Evolutionary conservation across 1,140 invertebrate genomes (phyloP).

Genomic region (Pararge aegeria): DNA sequence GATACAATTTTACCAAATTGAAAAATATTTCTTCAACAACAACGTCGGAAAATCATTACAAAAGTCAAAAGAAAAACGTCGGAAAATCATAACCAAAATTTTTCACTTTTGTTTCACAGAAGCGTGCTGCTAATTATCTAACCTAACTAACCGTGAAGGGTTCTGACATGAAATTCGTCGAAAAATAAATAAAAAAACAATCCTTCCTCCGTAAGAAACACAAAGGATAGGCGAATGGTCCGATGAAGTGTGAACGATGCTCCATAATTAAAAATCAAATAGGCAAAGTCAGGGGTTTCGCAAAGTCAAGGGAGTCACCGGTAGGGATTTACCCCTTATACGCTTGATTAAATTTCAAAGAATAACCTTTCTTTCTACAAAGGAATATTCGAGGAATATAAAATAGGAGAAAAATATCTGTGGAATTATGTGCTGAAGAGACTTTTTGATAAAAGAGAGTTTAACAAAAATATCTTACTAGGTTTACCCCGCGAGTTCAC

Average conservation of each 20-base stretch:
- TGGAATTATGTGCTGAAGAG: no score
- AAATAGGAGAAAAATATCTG: slow-evolving; percentile 8
- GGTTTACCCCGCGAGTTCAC: no score
- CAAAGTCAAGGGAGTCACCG: slow-evolving; percentile 35
- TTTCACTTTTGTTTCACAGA: slow-evolving; percentile 12
- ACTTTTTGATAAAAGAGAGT: no score
- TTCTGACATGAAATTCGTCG: slow-evolving; percentile 56
- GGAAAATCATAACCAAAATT: background rate
- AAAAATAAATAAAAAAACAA: slow-evolving; percentile 52
- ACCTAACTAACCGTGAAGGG: slow-evolving; percentile 64
- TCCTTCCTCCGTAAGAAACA: slow-evolving; percentile 69
- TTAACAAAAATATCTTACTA: no score
- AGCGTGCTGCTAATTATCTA: slow-evolving; percentile 56
- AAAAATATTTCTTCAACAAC: background rate
- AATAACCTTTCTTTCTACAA: slow-evolving; percentile 34
- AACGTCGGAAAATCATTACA: background rate
- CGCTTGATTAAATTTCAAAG: slow-evolving; percentile 59
- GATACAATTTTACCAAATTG: background rate
- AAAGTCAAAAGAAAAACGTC: background rate
- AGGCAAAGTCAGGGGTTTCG: slow-evolving; percentile 55
- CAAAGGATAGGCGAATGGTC: slow-evolving; percentile 61
- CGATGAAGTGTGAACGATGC: slow-evolving; percentile 69
- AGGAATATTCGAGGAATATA: slow-evolving; percentile 43
- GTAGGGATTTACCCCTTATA: slow-evolving; percentile 47
- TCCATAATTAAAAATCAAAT: slow-evolving; percentile 75